phyloP scores from a whole-genome alignment of 2,113 vertebrate genomes.

The Engystomops pustulosus region DNA sequence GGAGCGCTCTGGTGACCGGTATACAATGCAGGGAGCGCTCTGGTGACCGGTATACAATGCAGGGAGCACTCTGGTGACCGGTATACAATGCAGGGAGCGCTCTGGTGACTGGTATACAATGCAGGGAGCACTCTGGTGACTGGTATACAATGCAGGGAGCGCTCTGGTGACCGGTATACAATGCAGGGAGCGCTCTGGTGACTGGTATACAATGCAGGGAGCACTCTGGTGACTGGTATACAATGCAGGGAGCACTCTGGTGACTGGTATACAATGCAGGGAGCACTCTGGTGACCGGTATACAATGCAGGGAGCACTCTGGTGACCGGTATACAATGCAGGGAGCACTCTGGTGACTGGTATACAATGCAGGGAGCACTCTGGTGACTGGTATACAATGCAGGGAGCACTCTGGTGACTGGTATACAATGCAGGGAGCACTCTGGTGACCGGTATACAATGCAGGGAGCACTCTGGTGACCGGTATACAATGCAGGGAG shows the following conservation, averaged over 20 bases:
- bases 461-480: background rate
- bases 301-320: background rate
- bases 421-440: no score
- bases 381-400: no score
- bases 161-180: no score
- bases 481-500: background rate
- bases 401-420: no score
- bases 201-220: no score
- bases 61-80: background rate
- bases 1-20: no score
- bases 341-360: background rate
- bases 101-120: background rate
- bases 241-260: no score
- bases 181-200: no score
- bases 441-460: background rate
- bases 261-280: background rate
- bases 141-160: background rate
- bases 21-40: no score
- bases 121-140: background rate
- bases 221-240: no score
- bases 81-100: background rate
- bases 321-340: background rate
- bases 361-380: background rate
- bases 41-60: no score
- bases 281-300: background rate